Conservation (phyloP, 2,888 invertebrate genomes). For the Hyppa rectilinea region DNA sequence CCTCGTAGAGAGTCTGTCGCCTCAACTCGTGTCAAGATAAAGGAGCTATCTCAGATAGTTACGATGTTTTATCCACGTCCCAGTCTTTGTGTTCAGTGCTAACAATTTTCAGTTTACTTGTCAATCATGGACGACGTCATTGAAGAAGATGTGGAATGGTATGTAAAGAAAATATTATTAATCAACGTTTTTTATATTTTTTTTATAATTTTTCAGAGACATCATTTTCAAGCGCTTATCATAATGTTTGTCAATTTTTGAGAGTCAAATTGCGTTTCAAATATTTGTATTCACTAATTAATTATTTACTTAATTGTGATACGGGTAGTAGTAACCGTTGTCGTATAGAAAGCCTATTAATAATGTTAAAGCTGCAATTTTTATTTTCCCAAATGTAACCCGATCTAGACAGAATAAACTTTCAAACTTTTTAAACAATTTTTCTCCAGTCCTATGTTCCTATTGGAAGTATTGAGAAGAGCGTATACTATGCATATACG, state of each 20-base stretch:
- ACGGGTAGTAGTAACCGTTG: constrained; percentile 5
- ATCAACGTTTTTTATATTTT: not conserved
- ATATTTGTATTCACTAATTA: constrained; percentile 4
- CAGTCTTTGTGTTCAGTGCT: constrained; percentile 56
- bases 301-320: constrained; percentile 12
- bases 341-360: not conserved
- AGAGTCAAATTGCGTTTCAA: not conserved
- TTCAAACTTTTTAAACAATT: too few species aligned
- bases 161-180: constrained; percentile 47
- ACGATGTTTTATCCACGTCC: constrained; percentile 47
- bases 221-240: not conserved
- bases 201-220: not conserved
- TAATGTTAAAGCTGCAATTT: not conserved
- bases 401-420: not conserved
- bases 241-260: constrained; percentile 2
- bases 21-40: constrained; percentile 67
- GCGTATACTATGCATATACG: too few species aligned
- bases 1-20: constrained; percentile 29
- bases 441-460: too few species aligned
- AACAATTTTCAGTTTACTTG: constrained; percentile 49
- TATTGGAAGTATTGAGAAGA: not conserved
- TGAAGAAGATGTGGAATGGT: constrained; percentile 78
- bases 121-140: constrained; percentile 78
- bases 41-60: constrained; percentile 63
- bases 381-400: not conserved